Evolutionary conservation across 1,140 invertebrate genomes (phyloP).

Genomic region (Drosophila pseudoananassae): DNA sequence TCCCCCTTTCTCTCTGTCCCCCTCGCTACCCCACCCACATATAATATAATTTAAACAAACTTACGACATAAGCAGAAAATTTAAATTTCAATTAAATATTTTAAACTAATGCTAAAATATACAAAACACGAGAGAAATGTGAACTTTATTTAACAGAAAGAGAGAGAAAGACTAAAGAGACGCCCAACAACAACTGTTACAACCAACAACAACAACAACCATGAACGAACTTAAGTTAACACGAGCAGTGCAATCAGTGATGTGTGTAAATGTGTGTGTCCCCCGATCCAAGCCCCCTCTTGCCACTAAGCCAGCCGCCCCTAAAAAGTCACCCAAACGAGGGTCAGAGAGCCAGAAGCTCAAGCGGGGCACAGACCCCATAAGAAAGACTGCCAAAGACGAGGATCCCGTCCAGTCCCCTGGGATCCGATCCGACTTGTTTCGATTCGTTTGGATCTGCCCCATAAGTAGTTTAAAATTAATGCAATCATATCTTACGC

Average conservation of each 20-base stretch:
- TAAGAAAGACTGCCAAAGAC: constrained; percentile 36
- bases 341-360: neutral
- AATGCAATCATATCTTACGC: constrained; percentile 40
- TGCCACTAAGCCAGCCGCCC: constrained; percentile 4
- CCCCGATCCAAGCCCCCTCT: constrained; percentile 15
- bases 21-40: constrained; percentile 25
- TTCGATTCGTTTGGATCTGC: constrained; percentile 35
- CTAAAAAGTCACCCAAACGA: constrained; percentile 7
- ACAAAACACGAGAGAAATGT: constrained; percentile 71
- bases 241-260: constrained; percentile 58
- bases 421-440: neutral
- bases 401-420: neutral
- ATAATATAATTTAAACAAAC: constrained; percentile 68
- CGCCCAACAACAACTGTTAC: constrained; percentile 59
- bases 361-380: constrained; percentile 3
- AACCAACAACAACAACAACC: constrained; percentile 46
- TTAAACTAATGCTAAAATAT: constrained; percentile 59
- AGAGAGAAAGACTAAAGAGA: constrained; percentile 51
- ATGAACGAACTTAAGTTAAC: constrained; percentile 68
- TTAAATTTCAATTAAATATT: constrained; percentile 67
- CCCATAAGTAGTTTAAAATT: constrained; percentile 44
- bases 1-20: constrained; percentile 37
- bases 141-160: constrained; percentile 69
- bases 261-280: constrained; percentile 60
- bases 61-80: constrained; percentile 71